phyloP scores from a whole-genome alignment of 92 coral and sea anemone species.

The Palythoa grandis region DNA sequence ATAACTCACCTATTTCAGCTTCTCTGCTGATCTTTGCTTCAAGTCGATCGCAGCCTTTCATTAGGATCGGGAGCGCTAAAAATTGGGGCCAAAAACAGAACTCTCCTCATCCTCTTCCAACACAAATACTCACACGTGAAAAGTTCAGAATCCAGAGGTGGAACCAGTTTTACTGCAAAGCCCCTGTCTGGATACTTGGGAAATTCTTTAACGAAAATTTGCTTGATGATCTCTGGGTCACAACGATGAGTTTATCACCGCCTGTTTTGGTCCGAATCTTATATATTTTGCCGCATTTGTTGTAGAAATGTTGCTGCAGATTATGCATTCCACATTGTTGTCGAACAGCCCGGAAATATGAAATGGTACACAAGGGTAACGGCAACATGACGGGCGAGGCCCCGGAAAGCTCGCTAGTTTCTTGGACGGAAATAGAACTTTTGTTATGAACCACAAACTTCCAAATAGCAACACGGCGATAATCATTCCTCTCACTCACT shows the following conservation, averaged over 20 bases:
- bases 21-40: constrained; percentile 37
- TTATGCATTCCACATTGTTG: constrained; percentile 48
- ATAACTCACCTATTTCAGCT: constrained; percentile 38
- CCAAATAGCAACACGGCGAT: not conserved
- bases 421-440: not conserved
- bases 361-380: constrained; percentile 49
- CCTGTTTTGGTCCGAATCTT: constrained; percentile 30
- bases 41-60: constrained; percentile 50
- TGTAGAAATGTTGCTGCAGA: constrained; percentile 38
- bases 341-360: constrained; percentile 35
- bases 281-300: constrained; percentile 55
- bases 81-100: constrained; percentile 52
- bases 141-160: constrained; percentile 62
- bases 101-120: constrained; percentile 63
- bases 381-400: constrained; percentile 55
- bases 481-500: not conserved
- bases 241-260: constrained; percentile 37
- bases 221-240: constrained; percentile 64
- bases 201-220: constrained; percentile 61
- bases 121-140: constrained; percentile 51
- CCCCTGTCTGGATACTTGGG: constrained; percentile 61
- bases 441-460: not conserved
- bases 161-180: constrained; percentile 48
- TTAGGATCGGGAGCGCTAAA: constrained; percentile 47
- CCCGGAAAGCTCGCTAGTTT: constrained; percentile 45